Evolutionary conservation across 2,113 vertebrate genomes (phyloP), one percentile per base, ranked within the genome.

Genomic region (Rhabdornis inornatus): DNA sequence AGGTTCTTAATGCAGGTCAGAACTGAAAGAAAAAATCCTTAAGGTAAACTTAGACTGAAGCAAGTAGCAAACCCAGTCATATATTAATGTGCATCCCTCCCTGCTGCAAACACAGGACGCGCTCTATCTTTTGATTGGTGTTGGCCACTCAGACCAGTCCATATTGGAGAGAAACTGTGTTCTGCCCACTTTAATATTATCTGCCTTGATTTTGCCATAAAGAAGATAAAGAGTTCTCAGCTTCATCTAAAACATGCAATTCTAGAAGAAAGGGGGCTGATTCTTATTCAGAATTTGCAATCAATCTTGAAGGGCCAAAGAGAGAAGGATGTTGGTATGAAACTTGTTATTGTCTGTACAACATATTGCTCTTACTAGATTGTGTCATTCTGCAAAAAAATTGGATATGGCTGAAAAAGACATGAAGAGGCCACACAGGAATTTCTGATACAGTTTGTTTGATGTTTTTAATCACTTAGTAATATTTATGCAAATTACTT

Each of bases 1-100:
- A 53, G 0, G 0, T 52, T 57, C 53, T 74, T 42, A 83, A 28
- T 1, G 0, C 4, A 68, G n/a, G 13, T 49, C 42, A 59, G 44
- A 61, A 68, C 3, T 33, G 10, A 79, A 65, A 56, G 52, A 71
- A 75, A 21, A 70, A 20, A 52, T 35, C 15, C 25, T 52, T 42
- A 61, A 37, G 4, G 21, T 47, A 80, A 75, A 80, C 6, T 31
- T 40, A 75, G 31, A 61, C 12, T 49, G 11, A 80, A 86, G 37
- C 11, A 61, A 87, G 42, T 28, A 31, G 35, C 25, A 68, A 85
- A 82, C 25, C 4, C 17, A 81, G 31, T 39, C 11, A n/a, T 10
- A 52, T 9, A 37, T 30, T 25, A 45, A 39, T 18, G 17, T 81
- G 23, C 17, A 24, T 39, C 33, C 13, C 60, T 83, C 21, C 11